A percentile compares a stretch with the other conserved stretches of the same genome.
phyloP scores from a whole-genome alignment of 2,797 vertebrate species.

The Hypotaenidia okinawae region DNA sequence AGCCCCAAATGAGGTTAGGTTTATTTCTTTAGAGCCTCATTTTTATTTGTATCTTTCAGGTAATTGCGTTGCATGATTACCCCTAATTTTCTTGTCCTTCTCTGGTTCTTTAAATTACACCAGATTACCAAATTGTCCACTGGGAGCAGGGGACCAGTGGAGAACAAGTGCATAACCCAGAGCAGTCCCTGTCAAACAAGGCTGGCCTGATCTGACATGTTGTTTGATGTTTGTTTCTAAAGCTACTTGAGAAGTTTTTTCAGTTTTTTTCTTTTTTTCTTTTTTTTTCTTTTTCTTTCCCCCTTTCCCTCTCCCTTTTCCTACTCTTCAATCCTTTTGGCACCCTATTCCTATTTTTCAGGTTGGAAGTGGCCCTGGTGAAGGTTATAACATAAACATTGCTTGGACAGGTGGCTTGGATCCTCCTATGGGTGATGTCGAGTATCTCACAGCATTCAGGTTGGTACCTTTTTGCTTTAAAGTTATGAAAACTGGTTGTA shows the following conservation, averaged over 20 bases:
- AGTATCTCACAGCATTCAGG: constrained; percentile 83
- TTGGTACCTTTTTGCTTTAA: constrained; percentile 64
- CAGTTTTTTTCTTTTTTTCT: constrained; percentile 36
- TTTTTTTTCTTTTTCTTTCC: constrained; percentile 3
- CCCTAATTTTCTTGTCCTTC: constrained; percentile 87
- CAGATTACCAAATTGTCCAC: constrained; percentile 86
- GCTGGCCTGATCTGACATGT: constrained; percentile 74
- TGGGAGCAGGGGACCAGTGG: constrained; percentile 73
- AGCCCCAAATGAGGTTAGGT: constrained; percentile 95
- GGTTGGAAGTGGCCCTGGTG: constrained; percentile 77
- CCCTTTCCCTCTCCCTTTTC: not conserved
- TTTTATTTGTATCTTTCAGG: constrained; percentile 83
- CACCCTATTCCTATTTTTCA: constrained; percentile 67
- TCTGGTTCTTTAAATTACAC: constrained; percentile 86
- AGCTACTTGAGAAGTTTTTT: constrained; percentile 62
- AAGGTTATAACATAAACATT: constrained; percentile 82
- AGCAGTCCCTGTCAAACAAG: constrained; percentile 79
- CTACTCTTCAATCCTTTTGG: constrained; percentile 25
- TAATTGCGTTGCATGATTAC: constrained; percentile 88
- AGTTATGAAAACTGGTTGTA: constrained; percentile 19
- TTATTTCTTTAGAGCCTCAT: constrained; percentile 91
- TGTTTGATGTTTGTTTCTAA: constrained; percentile 84
- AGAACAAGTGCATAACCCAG: constrained; percentile 82
- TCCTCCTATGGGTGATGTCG: constrained; percentile 78
- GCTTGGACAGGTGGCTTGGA: constrained; percentile 87